These are phyloP conservation scores for Eptatretus atami DNA, from an alignment of 2,797 vertebrate genomes.

Conservation along the genomic window DNA sequence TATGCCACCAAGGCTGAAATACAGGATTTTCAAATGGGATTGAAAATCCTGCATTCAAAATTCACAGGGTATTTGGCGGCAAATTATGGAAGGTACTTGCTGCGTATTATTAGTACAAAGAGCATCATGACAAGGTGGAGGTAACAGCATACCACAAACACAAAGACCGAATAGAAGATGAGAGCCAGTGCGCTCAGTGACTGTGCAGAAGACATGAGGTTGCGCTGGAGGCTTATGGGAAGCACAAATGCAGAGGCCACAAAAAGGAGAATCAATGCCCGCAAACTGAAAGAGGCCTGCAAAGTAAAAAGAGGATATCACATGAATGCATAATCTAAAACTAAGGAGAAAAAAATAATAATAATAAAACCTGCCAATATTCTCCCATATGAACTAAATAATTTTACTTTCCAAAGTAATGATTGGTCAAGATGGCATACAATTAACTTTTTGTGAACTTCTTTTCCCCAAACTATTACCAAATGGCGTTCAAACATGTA, in stretches of 20 bases:
- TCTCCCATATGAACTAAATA: no score
- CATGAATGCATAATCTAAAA: no score
- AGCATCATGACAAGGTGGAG: neutral
- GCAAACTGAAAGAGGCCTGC: slow-evolving; percentile 41
- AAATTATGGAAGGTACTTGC: no score
- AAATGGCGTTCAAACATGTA: neutral
- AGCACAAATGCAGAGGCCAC: slow-evolving; percentile 73
- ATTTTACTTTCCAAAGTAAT: no score
- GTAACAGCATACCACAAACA: slow-evolving; percentile 54
- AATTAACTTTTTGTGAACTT: neutral
- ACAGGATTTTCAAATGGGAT: no score
- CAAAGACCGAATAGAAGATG: slow-evolving; percentile 68
- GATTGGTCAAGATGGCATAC: no score
- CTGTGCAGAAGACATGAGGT: slow-evolving; percentile 94
- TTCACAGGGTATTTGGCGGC: no score
- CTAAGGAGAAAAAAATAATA: no score
- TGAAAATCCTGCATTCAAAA: no score
- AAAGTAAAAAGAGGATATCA: neutral
- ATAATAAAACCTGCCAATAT: no score
- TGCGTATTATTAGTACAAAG: no score
- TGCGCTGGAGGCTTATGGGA: slow-evolving; percentile 75
- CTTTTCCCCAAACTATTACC: neutral
- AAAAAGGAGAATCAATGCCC: slow-evolving; percentile 34
- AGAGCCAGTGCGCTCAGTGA: slow-evolving; percentile 95
- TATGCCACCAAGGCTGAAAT: no score